A percentile compares a stretch with the other conserved stretches of the same genome.
These are phyloP conservation scores for Tenthredo distinguenda DNA, from an alignment of 2,888 invertebrate genomes.

Conservation along the genomic window DNA sequence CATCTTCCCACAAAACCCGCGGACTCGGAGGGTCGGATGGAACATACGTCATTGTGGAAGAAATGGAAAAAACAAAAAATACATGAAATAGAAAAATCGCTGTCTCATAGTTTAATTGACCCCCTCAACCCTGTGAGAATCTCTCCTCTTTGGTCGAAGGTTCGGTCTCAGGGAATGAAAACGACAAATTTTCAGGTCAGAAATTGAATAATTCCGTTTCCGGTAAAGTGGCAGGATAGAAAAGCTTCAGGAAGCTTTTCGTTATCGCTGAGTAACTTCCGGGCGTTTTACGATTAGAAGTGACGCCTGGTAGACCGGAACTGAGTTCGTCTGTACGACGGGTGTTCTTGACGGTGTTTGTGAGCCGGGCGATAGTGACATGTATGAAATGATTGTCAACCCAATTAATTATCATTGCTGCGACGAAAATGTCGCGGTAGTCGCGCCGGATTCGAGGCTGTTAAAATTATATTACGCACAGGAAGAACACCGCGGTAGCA, in stretches of 20 bases:
- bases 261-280: slow-evolving; percentile 2
- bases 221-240: background rate
- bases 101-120: no score
- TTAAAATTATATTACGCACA: slow-evolving; percentile 30
- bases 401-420: slow-evolving; percentile 10
- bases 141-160: no score
- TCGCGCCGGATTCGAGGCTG: background rate
- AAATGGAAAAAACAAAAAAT: background rate
- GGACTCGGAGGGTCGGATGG: background rate
- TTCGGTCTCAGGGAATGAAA: no score
- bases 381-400: slow-evolving; percentile 15
- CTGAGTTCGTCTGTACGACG: background rate
- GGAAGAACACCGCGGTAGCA: background rate
- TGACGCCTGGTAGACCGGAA: background rate
- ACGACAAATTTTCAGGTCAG: no score
- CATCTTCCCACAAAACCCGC: slow-evolving; percentile 10
- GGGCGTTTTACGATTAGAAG: background rate
- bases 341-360: background rate
- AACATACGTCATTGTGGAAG: background rate
- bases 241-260: background rate
- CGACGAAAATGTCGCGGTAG: slow-evolving; percentile 4
- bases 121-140: no score
- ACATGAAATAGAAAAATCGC: no score
- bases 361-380: background rate
- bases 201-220: no score